Base-by-base conservation (phyloP, 1,140 invertebrate species). In the Probaryconus sp. region DNA sequence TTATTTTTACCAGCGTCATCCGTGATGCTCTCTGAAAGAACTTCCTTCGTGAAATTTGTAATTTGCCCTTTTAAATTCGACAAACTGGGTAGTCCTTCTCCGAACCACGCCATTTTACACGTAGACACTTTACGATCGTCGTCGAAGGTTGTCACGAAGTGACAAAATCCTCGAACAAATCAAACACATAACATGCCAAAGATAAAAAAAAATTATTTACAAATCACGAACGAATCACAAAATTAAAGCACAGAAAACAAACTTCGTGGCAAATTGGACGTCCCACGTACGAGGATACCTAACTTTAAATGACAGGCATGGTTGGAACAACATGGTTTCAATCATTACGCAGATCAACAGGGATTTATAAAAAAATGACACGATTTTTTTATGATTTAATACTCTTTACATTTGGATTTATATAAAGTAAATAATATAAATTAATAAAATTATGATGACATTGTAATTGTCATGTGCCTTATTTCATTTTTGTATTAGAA, bases 11-110 rank as follows among this genome's bases (percentile, higher is more conserved):
- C 91, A 72, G 83, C 84, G 80, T 90, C 89, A 13, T 90, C 88
- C 26, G 89, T 87, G 65, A 89, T 85, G 51, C 87, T 85, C 28
- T 92, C 92, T 38, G 91, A 89, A 67, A 93, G 85, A 35, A 92
- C 92, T 83, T 93, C 93, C 77, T 92, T 92, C 60, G 93, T 93
- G 78, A 94, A 92, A 85, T 89, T 94, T 6, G 91, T 91, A 65
- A 94, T 90, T 85, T 94, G 93, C 77, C 92, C 93, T 83, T 93
- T 94, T 71, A 94, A 86, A 88, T 88, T 91, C 81, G 89, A 92
- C 61, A 94, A 89, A 85, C 92, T 93, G 56, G 87, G 76, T 74
- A 92, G 91, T 78, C 92, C 91, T 42, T 92, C 89, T 79, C 93
- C 93, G 60, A 94, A 89, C 93, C 93, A 94, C 70, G 92, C 91